A percentile compares a stretch with the other conserved stretches of the same genome.
Conservation (phyloP, 2,888 invertebrate species). For the Pemphredon lugubris region DNA sequence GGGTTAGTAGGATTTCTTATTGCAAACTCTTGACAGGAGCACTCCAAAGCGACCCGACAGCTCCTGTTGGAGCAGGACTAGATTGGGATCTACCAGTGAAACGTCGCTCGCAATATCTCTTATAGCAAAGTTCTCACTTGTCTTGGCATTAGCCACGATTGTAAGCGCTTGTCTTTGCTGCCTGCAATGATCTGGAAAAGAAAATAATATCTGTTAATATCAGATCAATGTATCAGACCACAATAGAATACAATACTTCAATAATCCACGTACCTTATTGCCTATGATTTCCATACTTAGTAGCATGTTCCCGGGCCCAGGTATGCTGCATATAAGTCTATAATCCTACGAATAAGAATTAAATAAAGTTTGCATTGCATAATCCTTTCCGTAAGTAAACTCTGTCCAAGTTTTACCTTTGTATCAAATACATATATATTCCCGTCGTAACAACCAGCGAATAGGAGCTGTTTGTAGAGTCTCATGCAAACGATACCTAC, state of each 20-base stretch:
- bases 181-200: conserved; percentile 85
- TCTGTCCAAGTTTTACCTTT: too few species aligned
- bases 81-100: conserved; percentile 37
- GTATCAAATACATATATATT: conserved; percentile 88
- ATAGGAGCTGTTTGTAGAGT: conserved; percentile 84
- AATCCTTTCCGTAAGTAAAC: too few species aligned
- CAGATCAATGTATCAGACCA: background rate
- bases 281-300: conserved; percentile 86
- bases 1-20: conserved; percentile 16
- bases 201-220: background rate
- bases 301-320: conserved; percentile 88
- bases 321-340: conserved; percentile 84
- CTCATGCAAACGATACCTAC: conserved; percentile 89
- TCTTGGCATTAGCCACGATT: conserved; percentile 85
- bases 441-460: conserved; percentile 91
- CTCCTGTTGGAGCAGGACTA: conserved; percentile 41
- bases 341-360: conserved; percentile 72
- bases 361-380: too few species aligned
- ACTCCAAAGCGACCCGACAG: conserved; percentile 12
- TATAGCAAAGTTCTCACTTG: conserved; percentile 71
- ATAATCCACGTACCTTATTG: conserved; percentile 82
- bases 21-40: background rate
- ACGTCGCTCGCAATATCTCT: conserved; percentile 34
- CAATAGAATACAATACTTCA: conserved; percentile 14
- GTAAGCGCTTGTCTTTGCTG: conserved; percentile 86